These are phyloP conservation scores for Pandemis corylana DNA, from an alignment of 2,888 invertebrate species.

Conservation along the genomic window DNA sequence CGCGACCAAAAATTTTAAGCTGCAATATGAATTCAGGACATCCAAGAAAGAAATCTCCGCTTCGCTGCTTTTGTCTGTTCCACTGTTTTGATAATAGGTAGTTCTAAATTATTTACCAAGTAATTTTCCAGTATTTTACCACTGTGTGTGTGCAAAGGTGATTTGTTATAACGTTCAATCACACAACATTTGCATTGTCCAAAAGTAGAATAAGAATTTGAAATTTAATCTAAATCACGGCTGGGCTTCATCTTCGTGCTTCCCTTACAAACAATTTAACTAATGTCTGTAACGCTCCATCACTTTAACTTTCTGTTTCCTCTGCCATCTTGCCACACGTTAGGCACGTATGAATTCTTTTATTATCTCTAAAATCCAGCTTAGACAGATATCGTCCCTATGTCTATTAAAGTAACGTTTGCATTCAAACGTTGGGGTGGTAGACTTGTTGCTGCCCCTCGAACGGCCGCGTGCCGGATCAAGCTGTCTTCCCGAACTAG, in stretches of 20 bases:
- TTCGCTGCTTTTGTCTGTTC: not conserved
- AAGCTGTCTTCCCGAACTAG: conserved; percentile 78
- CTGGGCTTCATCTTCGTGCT: conserved; percentile 47
- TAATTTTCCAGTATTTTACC: not conserved
- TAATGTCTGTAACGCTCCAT: conserved; percentile 68
- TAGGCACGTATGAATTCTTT: conserved; percentile 68
- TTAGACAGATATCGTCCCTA: conserved; percentile 60
- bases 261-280: conserved; percentile 60
- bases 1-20: not conserved
- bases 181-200: not conserved
- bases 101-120: no score
- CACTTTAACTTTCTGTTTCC: conserved; percentile 70
- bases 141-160: not conserved
- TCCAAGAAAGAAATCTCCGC: not conserved
- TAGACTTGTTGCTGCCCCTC: conserved; percentile 78
- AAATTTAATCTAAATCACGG: not conserved
- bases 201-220: not conserved
- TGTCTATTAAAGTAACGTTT: conserved; percentile 57
- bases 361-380: conserved; percentile 50
- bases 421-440: conserved; percentile 58
- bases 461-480: conserved; percentile 71
- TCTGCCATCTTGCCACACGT: conserved; percentile 57
- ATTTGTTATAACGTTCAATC: not conserved
- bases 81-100: not conserved
- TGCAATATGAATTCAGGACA: not conserved